These are phyloP conservation scores for Clarias fuscus DNA, from an alignment of 2,797 vertebrate genomes.

Conservation along the genomic window DNA sequence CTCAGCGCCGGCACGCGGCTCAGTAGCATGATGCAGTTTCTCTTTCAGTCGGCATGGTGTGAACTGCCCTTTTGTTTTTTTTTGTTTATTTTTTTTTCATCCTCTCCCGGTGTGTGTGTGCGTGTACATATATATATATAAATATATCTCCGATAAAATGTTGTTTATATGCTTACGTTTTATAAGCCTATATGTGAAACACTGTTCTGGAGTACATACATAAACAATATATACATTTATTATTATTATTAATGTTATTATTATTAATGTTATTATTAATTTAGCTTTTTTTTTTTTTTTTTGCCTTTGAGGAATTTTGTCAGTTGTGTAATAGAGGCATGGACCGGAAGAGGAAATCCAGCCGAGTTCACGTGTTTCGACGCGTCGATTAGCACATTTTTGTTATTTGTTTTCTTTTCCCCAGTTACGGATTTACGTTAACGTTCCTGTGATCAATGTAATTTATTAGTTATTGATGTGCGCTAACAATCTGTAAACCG, in stretches of 20 bases:
- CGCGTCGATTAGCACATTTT: neutral
- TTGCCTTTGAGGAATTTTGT: conserved; percentile 62
- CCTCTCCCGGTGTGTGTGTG: conserved; percentile 44
- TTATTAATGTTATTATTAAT: conserved; percentile 66
- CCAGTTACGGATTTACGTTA: neutral
- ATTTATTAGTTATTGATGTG: too few relatives aligned
- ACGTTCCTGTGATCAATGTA: neutral
- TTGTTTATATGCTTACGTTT: conserved; percentile 83
- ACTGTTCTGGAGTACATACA: conserved; percentile 70
- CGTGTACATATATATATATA: conserved; percentile 68
- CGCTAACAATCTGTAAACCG: neutral
- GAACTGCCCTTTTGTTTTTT: conserved; percentile 70
- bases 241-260: neutral
- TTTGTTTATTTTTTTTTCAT: conserved; percentile 45
- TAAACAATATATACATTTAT: conserved; percentile 47
- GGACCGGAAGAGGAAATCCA: neutral
- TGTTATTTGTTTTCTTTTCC: too few relatives aligned
- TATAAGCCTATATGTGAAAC: conserved; percentile 84
- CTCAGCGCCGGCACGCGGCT: conserved; percentile 59
- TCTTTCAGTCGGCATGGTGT: conserved; percentile 79
- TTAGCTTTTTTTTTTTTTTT: conserved; percentile 62
- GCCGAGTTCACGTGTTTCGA: neutral
- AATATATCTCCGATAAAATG: conserved; percentile 41
- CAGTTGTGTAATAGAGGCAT: conserved; percentile 67
- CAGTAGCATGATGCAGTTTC: conserved; percentile 77